These are phyloP conservation scores for Lasioglossum figueresi DNA, from an alignment of 2,888 invertebrate species.

Conservation along the genomic window DNA sequence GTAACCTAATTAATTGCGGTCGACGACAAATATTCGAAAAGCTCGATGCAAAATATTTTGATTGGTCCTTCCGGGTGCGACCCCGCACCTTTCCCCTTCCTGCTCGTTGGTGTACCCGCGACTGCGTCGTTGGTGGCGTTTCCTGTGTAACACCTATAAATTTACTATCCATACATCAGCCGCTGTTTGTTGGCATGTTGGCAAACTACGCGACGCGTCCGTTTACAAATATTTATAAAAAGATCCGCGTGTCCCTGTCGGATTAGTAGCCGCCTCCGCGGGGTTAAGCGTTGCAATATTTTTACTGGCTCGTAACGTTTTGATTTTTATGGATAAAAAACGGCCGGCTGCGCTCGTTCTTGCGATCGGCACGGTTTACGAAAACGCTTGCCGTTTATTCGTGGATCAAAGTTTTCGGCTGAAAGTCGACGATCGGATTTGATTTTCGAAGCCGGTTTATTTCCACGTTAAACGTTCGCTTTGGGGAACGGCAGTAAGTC, in stretches of 20 bases:
- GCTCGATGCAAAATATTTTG: neutral
- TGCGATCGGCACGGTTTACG: neutral
- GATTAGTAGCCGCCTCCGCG: neutral
- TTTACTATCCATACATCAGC: conserved; percentile 1
- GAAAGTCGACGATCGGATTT: neutral
- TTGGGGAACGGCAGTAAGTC: neutral
- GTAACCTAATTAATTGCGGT: neutral
- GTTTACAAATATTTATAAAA: conserved; percentile 1
- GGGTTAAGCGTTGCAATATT: neutral
- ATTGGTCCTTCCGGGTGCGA: neutral
- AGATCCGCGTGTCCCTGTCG: neutral
- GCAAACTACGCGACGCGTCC: neutral
- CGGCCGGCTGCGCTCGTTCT: neutral
- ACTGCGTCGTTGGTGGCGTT: neutral
- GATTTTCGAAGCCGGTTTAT: conserved; percentile 15
- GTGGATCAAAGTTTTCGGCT: neutral
- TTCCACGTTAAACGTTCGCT: neutral
- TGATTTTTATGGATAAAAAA: neutral
- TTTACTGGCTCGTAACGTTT: neutral
- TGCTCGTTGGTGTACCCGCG: neutral
- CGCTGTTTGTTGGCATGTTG: neutral
- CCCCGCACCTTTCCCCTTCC: neutral
- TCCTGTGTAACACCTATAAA: neutral
- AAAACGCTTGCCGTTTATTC: neutral
- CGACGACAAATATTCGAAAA: neutral